phyloP scores from a whole-genome alignment of 1,140 invertebrate genomes.

The Drosophila orena region DNA sequence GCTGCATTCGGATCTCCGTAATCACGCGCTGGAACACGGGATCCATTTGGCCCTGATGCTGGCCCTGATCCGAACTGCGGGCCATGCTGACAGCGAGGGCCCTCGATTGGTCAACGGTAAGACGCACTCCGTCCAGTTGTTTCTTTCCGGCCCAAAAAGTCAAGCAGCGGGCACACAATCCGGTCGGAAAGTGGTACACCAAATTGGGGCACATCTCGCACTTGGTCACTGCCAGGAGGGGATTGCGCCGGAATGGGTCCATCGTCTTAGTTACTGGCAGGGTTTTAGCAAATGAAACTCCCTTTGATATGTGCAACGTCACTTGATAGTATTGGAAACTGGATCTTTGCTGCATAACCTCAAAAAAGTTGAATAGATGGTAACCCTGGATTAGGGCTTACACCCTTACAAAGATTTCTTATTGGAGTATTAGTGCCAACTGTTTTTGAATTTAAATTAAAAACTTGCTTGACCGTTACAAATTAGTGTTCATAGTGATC shows the following conservation, averaged over 20 bases:
- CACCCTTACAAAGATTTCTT: neutral
- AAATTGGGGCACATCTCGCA: slow-evolving; percentile 51
- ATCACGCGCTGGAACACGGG: slow-evolving; percentile 26
- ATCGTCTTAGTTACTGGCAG: neutral
- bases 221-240: slow-evolving; percentile 27
- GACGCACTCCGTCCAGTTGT: neutral
- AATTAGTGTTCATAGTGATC: too few relatives aligned
- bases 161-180: slow-evolving; percentile 45
- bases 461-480: too few relatives aligned
- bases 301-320: neutral
- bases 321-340: neutral
- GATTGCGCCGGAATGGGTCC: slow-evolving; percentile 14
- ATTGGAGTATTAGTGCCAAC: too few relatives aligned
- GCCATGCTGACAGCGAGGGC: slow-evolving; percentile 17
- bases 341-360: neutral
- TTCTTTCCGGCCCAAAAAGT: slow-evolving; percentile 30
- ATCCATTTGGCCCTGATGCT: slow-evolving; percentile 1
- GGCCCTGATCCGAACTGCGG: neutral
- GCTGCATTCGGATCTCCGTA: neutral
- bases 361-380: neutral
- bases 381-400: neutral
- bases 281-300: neutral
- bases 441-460: too few relatives aligned
- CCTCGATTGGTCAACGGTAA: slow-evolving; percentile 20
- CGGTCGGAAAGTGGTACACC: slow-evolving; percentile 33